Percentiles rank a stretch among this genome's conserved stretches.
Evolutionary conservation across 2,888 invertebrate species (phyloP).

Genomic region (Hirtodrosophila trivittata): DNA sequence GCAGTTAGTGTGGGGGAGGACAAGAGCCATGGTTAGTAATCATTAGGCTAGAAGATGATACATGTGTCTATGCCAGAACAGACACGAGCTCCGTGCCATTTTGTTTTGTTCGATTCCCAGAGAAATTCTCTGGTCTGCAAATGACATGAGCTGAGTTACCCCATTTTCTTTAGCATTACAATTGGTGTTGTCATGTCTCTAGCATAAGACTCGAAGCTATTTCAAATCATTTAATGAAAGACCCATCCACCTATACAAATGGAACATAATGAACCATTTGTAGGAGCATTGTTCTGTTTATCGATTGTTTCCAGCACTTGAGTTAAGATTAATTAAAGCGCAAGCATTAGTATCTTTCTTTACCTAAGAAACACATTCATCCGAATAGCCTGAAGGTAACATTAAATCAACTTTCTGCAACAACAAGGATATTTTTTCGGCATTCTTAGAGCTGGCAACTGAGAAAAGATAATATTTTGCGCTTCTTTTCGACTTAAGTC

Average conservation of each 20-base stretch:
- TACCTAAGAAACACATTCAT: too few species aligned
- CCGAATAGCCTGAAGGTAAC: too few species aligned
- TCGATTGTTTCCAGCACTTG: not conserved
- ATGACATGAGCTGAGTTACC: slow-evolving; percentile 18
- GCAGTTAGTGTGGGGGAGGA: not conserved
- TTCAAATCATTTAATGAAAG: slow-evolving; percentile 47
- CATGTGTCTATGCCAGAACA: slow-evolving; percentile 21
- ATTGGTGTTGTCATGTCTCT: slow-evolving; percentile 7
- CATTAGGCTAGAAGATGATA: slow-evolving; percentile 45
- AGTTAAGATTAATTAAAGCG: too few species aligned
- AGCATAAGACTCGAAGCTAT: slow-evolving; percentile 21
- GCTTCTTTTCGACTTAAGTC: too few species aligned
- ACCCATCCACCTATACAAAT: slow-evolving; percentile 17
- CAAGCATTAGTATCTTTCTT: too few species aligned
- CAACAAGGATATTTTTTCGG: too few species aligned
- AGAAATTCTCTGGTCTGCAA: slow-evolving; percentile 40
- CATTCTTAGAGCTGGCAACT: too few species aligned
- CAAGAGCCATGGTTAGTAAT: slow-evolving; percentile 27
- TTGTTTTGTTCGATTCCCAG: slow-evolving; percentile 33
- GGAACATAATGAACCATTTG: slow-evolving; percentile 13
- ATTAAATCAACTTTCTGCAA: too few species aligned
- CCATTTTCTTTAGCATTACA: slow-evolving; percentile 24
- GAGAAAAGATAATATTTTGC: too few species aligned
- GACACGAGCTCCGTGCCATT: slow-evolving; percentile 37
- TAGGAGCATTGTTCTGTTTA: slow-evolving; percentile 20